A percentile compares a stretch with the other conserved stretches of the same genome.
These are phyloP conservation scores for Monochamus alternatus DNA, from an alignment of 2,888 invertebrate genomes.

Conservation along the genomic window DNA sequence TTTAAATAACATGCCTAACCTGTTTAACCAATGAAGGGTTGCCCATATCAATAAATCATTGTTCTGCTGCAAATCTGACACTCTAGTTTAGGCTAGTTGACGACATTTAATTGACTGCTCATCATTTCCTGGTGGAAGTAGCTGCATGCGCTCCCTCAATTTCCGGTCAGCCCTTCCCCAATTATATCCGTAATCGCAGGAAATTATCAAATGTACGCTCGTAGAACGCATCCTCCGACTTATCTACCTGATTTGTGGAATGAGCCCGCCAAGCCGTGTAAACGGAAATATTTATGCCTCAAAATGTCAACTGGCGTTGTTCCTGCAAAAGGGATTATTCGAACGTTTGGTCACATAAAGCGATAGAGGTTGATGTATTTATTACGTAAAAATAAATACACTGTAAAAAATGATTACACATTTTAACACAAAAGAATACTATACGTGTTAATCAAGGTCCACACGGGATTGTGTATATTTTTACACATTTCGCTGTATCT, in stretches of 20 bases:
- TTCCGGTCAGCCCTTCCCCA: conserved; percentile 71
- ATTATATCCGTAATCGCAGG: conserved; percentile 71
- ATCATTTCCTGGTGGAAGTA: conserved; percentile 71
- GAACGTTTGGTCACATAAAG: not conserved
- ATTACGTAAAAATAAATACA: too few species aligned
- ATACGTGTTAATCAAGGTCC: too few species aligned
- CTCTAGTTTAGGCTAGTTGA: conserved; percentile 50
- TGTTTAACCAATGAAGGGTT: conserved; percentile 38
- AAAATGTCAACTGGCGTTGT: conserved; percentile 3
- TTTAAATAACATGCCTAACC: conserved; percentile 36
- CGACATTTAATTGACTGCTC: conserved; percentile 69
- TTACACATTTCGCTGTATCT: too few species aligned
- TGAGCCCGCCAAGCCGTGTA: conserved; percentile 46
- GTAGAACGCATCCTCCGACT: conserved; percentile 65
- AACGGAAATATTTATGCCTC: conserved; percentile 30
- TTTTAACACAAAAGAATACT: too few species aligned
- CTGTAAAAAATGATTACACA: too few species aligned
- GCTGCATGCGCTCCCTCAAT: conserved; percentile 70
- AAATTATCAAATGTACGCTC: conserved; percentile 70
- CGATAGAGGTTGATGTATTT: too few species aligned
- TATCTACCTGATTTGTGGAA: conserved; percentile 66
- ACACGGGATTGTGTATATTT: too few species aligned
- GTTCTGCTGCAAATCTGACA: conserved; percentile 42
- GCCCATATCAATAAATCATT: conserved; percentile 40
- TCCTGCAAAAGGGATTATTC: not conserved